Base-by-base conservation (phyloP, 2,888 invertebrate species). In the Loripinus fragilis region DNA sequence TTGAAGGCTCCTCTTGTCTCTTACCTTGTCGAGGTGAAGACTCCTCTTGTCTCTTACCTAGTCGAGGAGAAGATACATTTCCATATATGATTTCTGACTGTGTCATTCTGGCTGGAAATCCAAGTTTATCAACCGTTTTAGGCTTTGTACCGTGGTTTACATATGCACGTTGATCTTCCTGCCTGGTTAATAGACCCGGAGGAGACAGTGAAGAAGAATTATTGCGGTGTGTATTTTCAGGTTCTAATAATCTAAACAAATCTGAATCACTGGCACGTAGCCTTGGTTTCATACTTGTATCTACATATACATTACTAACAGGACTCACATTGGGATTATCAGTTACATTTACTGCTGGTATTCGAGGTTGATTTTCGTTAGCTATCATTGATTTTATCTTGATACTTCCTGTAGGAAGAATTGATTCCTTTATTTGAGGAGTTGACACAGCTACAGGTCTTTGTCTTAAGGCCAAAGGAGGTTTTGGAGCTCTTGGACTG, bases 51-150 rank as follows among this genome's bases (percentile, higher is more conserved):
- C 12, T 2, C 28, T 23, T 28, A 60, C 25, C 52, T 52, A 7
- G 3, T 5, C 33, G 30, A 17, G 60, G 60, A 17, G 60, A 33
- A n/a, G n/a, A n/a, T 30, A 60, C 8, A 33, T 60, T 41, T 67
- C 42, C 67, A 41, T 67, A 67, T 25, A 77, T 69, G 25, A 82
- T 70, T 75, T 76, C 82, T 0, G 82, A 82, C 70, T 79, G 82
- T 5, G 82, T 79, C 82, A 82, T 82, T 60, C 79, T 68, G 23
- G 67, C 41, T 0, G 79, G 77, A 45, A 79, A 33, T 33, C 70
- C 45, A 41, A 41, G 42, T 42, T 25, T 60, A 60, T 60, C 60
- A 33, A 20, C 15, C 15, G 30, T 17, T 60, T 60, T 60, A 3
- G 60, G 60, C 33, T 33, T 60, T 5, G 60, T 20, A 20, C 60